These are phyloP conservation scores for Chamaea fasciata DNA, from an alignment of 2,113 vertebrate species.

Conservation along the genomic window DNA sequence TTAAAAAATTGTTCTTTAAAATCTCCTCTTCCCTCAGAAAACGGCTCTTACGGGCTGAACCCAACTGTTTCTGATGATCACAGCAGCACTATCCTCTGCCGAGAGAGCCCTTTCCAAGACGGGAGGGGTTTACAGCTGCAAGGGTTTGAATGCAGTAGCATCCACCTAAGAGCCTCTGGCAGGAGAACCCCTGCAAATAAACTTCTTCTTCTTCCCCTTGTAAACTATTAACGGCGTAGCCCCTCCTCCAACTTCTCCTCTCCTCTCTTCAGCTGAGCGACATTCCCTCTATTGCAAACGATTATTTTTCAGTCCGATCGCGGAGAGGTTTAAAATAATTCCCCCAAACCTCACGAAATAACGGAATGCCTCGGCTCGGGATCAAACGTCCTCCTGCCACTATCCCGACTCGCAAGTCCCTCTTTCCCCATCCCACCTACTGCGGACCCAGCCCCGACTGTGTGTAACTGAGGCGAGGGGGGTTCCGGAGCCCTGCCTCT, in stretches of 20 bases:
- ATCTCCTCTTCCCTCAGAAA: background rate
- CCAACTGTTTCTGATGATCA: accelerated
- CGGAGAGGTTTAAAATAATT: background rate
- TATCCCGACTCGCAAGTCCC: background rate
- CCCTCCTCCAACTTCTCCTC: accelerated
- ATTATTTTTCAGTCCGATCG: background rate
- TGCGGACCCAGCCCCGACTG: background rate
- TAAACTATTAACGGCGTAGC: background rate
- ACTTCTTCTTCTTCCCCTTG: too few relatives aligned
- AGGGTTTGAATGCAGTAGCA: accelerated
- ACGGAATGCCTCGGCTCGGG: accelerated
- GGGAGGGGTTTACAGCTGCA: background rate
- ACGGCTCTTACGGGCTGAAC: accelerated
- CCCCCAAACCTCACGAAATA: background rate
- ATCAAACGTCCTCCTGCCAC: background rate
- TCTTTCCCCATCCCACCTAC: background rate
- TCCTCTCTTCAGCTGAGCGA: background rate
- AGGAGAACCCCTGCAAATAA: background rate
- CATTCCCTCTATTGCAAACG: background rate
- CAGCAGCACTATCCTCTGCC: accelerated
- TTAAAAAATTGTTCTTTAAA: background rate
- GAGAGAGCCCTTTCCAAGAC: background rate
- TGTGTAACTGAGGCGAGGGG: background rate
- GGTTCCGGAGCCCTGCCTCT: accelerated
- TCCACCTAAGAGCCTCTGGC: background rate